Conservation (phyloP, 92 coral and sea anemone species). For the Paragorgia papillata region DNA sequence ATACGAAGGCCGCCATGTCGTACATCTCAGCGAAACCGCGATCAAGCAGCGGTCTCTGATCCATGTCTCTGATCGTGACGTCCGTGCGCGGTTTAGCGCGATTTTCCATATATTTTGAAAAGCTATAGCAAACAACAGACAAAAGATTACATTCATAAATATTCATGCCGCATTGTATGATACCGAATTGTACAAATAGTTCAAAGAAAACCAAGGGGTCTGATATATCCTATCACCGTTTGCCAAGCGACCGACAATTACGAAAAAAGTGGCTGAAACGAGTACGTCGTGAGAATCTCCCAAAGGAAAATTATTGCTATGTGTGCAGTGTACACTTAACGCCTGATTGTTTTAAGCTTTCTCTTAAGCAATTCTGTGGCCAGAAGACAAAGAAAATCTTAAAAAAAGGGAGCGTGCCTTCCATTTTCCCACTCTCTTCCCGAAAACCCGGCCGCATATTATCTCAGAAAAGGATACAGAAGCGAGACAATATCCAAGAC, state of each 20-base stretch:
- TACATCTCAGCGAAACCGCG: conserved; percentile 26
- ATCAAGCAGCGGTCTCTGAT: conserved; percentile 35
- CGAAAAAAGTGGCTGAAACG: conserved; percentile 38
- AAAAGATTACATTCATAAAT: not conserved
- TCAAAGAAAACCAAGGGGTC: conserved; percentile 47
- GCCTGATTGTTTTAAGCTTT: too few species aligned
- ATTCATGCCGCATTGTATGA: conserved; percentile 55
- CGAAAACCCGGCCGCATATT: conserved; percentile 30
- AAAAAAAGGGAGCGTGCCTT: conserved; percentile 44
- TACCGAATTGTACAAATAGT: conserved; percentile 49
- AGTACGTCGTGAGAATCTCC: conserved; percentile 36
- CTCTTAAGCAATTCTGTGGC: conserved; percentile 34
- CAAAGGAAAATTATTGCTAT: conserved; percentile 40
- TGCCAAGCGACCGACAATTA: too few species aligned
- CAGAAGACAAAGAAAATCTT: conserved; percentile 35
- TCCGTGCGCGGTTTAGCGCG: conserved; percentile 7
- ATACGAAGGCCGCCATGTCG: not conserved
- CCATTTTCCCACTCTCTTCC: conserved; percentile 29
- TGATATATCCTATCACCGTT: conserved; percentile 34
- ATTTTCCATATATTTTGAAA: not conserved
- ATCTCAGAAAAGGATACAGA: conserved; percentile 21
- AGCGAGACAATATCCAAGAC: not conserved
- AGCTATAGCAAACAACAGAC: not conserved
- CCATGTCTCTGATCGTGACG: conserved; percentile 26
- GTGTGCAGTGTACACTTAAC: conserved; percentile 53